Conservation (phyloP, 1,140 invertebrate genomes). For the Trachelipus rathkii region DNA sequence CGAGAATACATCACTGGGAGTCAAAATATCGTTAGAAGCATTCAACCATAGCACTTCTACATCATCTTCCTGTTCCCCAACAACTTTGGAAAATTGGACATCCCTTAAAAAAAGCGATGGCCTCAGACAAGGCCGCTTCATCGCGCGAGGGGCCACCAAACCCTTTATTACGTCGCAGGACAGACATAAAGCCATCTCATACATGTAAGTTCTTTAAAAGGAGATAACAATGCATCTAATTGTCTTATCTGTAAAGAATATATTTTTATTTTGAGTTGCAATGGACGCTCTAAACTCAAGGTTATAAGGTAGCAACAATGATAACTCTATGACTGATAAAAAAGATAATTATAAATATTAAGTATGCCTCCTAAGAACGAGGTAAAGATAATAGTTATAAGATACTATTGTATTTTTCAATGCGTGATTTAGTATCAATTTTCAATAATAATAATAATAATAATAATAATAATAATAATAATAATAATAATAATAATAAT, state of each 20-base stretch:
- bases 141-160: not conserved
- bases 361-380: too few relatives aligned
- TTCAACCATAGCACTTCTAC: not conserved
- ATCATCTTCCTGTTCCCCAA: not conserved
- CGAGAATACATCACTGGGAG: not conserved
- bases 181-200: not conserved
- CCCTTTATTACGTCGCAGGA: not conserved
- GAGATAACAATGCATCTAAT: not conserved
- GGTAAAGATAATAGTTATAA: too few relatives aligned
- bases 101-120: not conserved
- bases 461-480: too few relatives aligned
- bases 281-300: not conserved
- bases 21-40: not conserved
- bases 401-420: too few relatives aligned
- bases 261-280: not conserved
- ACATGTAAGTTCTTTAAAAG: not conserved
- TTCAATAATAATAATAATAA: too few relatives aligned
- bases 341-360: too few relatives aligned
- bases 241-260: not conserved
- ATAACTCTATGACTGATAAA: not conserved
- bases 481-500: too few relatives aligned
- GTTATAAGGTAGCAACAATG: constrained; percentile 7
- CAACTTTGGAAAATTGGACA: not conserved
- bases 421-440: too few relatives aligned
- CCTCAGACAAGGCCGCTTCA: not conserved